Conservation (phyloP, 2,888 invertebrate genomes). For the Ypsolopha scabrella region DNA sequence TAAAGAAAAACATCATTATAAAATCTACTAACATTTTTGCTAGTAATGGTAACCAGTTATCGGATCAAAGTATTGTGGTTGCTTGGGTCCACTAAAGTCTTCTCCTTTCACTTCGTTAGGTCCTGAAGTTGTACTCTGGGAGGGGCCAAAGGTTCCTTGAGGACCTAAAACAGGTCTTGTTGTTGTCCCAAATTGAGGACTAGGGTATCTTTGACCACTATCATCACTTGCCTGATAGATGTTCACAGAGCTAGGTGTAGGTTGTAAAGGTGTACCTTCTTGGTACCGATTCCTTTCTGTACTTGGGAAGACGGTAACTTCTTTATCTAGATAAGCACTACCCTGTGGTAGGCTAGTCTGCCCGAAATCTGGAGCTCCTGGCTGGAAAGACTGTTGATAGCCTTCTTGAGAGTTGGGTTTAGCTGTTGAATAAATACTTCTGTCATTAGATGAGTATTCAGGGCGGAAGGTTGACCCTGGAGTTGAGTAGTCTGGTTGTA, state of each 20-base stretch:
- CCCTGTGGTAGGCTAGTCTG: not conserved
- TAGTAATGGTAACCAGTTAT: constrained; percentile 47
- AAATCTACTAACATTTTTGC: constrained; percentile 9
- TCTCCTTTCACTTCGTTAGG: constrained; percentile 24
- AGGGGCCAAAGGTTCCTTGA: constrained; percentile 2
- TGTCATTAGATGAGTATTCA: not conserved
- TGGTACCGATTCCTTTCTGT: no score
- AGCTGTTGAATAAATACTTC: not conserved
- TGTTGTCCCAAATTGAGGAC: no score
- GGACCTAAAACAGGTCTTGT: no score
- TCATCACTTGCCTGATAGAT: no score
- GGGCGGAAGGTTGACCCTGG: not conserved
- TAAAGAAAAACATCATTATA: not conserved
- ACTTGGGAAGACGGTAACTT: no score
- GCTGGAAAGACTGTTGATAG: not conserved
- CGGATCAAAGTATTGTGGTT: constrained; percentile 36
- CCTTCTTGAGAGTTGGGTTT: not conserved
- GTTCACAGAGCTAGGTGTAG: no score
- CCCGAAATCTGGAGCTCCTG: not conserved
- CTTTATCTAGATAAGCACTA: no score
- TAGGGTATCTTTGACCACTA: no score
- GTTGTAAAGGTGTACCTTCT: no score
- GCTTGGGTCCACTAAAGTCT: constrained; percentile 48
- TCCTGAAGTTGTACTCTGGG: not conserved
- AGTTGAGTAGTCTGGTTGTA: no score